phyloP scores from a whole-genome alignment of 2,113 vertebrate genomes.

The Phaethornis superciliosus region DNA sequence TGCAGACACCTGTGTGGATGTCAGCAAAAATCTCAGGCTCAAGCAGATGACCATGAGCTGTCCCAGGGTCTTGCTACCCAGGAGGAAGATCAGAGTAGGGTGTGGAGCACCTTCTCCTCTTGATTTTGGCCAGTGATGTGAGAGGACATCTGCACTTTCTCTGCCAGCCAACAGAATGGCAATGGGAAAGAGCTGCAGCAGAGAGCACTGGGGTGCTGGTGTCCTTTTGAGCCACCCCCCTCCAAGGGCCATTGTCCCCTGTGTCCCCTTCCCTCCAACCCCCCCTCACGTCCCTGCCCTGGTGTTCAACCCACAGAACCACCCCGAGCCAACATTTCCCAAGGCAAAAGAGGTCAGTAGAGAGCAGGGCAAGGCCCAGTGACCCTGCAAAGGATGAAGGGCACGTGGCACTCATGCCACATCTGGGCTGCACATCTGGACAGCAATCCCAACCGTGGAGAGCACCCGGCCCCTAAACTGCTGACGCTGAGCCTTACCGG shows the following conservation, averaged over 20 bases:
- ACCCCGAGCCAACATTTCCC: fast-evolving
- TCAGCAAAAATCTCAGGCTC: neutral
- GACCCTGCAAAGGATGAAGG: neutral
- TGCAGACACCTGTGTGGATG: neutral
- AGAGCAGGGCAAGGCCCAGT: neutral
- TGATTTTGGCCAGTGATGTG: neutral
- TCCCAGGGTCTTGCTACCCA: neutral
- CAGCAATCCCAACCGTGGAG: neutral
- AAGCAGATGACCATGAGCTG: neutral
- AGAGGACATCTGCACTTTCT: neutral
- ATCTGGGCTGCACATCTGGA: neutral
- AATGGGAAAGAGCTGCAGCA: neutral
- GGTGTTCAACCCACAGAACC: fast-evolving
- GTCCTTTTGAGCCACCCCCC: neutral
- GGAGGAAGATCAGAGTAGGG: neutral
- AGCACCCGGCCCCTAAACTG: neutral
- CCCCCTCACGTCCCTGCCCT: neutral
- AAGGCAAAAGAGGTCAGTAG: neutral
- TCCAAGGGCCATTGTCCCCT: fast-evolving
- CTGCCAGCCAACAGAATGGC: neutral
- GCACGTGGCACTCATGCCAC: fast-evolving
- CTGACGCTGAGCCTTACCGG: neutral
- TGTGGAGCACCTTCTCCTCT: neutral
- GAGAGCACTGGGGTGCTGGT: neutral
- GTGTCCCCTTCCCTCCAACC: neutral